Base-by-base conservation (phyloP, 2,888 invertebrate species). In the Didymodactylos carnosus region DNA sequence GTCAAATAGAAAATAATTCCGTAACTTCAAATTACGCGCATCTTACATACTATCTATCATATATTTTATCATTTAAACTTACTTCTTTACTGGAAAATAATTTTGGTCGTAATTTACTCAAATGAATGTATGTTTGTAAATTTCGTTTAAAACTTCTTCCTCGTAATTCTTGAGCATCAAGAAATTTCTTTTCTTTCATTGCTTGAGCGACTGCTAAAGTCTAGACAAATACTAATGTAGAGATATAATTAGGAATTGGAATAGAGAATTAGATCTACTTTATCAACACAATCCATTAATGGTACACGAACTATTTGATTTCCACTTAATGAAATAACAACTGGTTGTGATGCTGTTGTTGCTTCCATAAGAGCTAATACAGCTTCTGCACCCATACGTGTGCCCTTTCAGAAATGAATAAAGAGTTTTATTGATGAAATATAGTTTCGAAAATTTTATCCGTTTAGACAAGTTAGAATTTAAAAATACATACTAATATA, bases 381-480 rank as follows among this genome's bases (percentile, higher is more conserved):
- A 16, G 97, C 94, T 84, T 98, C 98, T 1, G 97, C 97, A 25
- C 98, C 98, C 98, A 98, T 98, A 78, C 98, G 89, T 79, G 93
- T 94, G 78, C 92, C 95, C 91, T 62, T 35, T 35, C 23, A 2
- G n/a, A 51, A 11, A n/a, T n/a, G n/a, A n/a, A 43, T 16, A 76
- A 70, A 75, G 75, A 23, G 13, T 46, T 69, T 43, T 27, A 70
- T 39, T 27, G 7, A 35, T 14, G 25, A 29, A 35, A 27, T 13
- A 69, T 8, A 16, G 25, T 13, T 49, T 49, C 3, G 2, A n/a
- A 8, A 1, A 13, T 27, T 51, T 25, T 27, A 27, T 2, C 8
- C 5, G n/a, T n/a, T n/a, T n/a, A n/a, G n/a, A n/a, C n/a, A n/a
- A n/a, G n/a, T n/a, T n/a, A n/a, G n/a, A n/a, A n/a, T n/a, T n/a